phyloP scores from a whole-genome alignment of 2,113 vertebrate genomes.

The Hemichromis elongatus region DNA sequence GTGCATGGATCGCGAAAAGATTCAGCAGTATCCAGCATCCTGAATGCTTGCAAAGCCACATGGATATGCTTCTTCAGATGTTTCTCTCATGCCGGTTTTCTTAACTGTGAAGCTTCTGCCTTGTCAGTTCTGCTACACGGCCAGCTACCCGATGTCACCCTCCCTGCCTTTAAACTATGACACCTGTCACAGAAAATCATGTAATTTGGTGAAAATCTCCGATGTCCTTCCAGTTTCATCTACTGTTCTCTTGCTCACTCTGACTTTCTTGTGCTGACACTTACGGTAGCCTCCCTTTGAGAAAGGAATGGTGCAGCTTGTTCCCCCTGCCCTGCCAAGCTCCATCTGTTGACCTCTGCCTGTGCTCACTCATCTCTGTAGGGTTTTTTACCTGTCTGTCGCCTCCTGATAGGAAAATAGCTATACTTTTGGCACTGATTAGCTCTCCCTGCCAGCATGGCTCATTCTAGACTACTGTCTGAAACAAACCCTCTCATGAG shows the following conservation, averaged over 20 bases:
- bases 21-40: background rate
- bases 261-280: background rate
- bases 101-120: background rate
- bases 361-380: background rate
- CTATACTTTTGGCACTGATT: background rate
- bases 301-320: background rate
- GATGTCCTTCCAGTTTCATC: conserved; percentile 19
- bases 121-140: background rate
- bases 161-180: background rate
- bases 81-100: background rate
- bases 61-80: background rate
- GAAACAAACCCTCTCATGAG: background rate
- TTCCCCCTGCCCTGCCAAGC: background rate
- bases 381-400: background rate
- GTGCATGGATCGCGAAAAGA: background rate
- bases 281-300: background rate
- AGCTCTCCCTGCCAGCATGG: background rate
- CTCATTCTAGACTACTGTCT: background rate
- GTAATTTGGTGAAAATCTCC: conserved; percentile 2
- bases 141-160: background rate
- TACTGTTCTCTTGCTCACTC: background rate
- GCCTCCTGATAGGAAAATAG: background rate
- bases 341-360: conserved; percentile 26
- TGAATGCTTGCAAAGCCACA: background rate
- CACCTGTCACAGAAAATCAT: conserved; percentile 8